Conservation (phyloP, 1,140 invertebrate genomes). For the Pemphigus obesinymphae region DNA sequence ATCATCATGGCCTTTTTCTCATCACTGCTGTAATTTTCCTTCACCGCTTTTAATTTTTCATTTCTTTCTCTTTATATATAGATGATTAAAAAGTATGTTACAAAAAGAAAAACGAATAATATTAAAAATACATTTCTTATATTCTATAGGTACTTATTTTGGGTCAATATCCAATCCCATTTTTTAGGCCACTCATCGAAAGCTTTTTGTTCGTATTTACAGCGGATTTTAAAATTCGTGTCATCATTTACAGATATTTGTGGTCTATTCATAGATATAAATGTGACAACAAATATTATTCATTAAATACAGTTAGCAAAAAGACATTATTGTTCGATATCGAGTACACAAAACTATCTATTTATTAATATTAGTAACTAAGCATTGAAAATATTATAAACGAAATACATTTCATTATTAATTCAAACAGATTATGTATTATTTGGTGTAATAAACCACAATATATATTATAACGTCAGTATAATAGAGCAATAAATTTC, state of each 20-base stretch:
- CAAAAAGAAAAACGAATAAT: not conserved
- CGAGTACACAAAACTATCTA: not conserved
- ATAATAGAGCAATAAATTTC: too few species aligned
- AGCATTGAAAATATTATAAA: not conserved
- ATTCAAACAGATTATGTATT: too few species aligned
- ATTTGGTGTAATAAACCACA: too few species aligned
- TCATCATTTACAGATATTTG: not conserved
- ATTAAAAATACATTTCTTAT: not conserved
- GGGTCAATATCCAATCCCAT: not conserved
- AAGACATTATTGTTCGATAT: too few species aligned
- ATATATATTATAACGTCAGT: too few species aligned
- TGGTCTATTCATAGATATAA: slow-evolving; percentile 16
- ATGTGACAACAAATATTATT: not conserved
- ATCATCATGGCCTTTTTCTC: too few species aligned
- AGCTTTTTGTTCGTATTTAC: slow-evolving; percentile 10
- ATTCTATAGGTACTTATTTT: not conserved
- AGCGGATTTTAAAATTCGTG: not conserved
- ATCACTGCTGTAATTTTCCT: too few species aligned
- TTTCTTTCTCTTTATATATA: not conserved
- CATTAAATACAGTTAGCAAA: not conserved
- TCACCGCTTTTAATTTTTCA: not conserved
- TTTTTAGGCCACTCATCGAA: slow-evolving; percentile 6
- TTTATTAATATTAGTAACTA: not conserved
- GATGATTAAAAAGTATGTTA: not conserved
- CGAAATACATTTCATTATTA: not conserved